Evolutionary conservation across 2,113 vertebrate genomes (phyloP).

Genomic region (Python bivittatus): DNA sequence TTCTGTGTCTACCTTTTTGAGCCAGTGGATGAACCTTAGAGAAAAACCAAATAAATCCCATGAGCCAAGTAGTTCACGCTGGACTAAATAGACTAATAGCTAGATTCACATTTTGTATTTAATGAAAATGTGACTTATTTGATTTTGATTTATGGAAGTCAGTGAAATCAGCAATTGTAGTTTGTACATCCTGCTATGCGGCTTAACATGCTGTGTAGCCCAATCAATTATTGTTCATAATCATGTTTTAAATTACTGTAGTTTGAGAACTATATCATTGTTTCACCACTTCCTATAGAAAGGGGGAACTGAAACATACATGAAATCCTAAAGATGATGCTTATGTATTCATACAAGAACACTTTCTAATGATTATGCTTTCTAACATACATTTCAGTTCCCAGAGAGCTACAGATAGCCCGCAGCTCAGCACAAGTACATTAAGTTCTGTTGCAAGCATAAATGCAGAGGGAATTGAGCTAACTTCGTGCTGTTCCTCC

Average conservation of each 20-base stretch:
- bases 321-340: neutral
- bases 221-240: neutral
- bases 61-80: neutral
- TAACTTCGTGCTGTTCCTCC: neutral
- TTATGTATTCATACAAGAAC: neutral
- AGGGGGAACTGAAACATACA: neutral
- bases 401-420: neutral
- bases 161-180: neutral
- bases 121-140: neutral
- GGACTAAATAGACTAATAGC: neutral
- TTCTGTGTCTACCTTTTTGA: neutral
- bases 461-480: neutral
- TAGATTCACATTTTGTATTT: neutral
- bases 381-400: neutral
- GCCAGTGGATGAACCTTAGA: neutral
- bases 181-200: neutral
- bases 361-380: neutral
- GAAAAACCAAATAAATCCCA: neutral
- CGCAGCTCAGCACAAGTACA: neutral
- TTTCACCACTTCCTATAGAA: neutral
- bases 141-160: neutral
- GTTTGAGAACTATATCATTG: neutral
- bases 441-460: neutral
- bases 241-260: neutral
- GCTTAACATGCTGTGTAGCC: neutral